Conservation (phyloP, 2,797 vertebrate genomes). For the Artibeus jamaicensis region DNA sequence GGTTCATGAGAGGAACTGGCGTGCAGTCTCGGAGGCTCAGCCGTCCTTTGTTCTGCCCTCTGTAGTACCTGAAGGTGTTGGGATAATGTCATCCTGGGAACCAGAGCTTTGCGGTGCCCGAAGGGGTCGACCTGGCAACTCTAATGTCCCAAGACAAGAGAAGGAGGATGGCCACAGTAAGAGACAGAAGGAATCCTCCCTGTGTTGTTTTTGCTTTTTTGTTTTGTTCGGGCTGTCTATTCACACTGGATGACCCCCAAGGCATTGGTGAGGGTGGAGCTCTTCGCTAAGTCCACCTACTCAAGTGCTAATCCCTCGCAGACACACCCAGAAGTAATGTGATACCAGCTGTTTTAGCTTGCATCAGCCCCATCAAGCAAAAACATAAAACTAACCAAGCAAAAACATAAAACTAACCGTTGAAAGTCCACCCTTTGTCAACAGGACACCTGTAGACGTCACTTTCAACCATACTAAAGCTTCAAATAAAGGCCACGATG, state of each 20-base stretch:
- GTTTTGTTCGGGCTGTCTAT: neutral
- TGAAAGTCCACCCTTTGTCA: neutral
- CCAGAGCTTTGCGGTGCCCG: rapidly evolving
- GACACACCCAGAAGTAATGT: neutral
- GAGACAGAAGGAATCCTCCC: neutral
- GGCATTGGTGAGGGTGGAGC: neutral
- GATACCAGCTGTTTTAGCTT: neutral
- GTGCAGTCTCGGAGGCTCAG: neutral
- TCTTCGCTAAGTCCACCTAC: too few relatives aligned
- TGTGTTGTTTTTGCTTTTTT: neutral
- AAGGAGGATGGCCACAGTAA: neutral
- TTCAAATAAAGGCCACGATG: neutral
- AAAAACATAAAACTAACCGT: neutral
- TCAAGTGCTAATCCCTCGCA: neutral
- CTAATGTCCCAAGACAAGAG: neutral
- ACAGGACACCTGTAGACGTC: neutral
- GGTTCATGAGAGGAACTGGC: neutral
- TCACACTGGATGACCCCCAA: neutral
- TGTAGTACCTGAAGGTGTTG: neutral
- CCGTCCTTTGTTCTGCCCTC: neutral
- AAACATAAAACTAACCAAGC: neutral
- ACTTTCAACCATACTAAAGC: neutral
- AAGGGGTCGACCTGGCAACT: neutral
- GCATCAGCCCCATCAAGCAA: neutral
- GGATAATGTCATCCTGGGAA: neutral